Conservation (phyloP, 2,888 invertebrate species). For the Thyatira batis region DNA sequence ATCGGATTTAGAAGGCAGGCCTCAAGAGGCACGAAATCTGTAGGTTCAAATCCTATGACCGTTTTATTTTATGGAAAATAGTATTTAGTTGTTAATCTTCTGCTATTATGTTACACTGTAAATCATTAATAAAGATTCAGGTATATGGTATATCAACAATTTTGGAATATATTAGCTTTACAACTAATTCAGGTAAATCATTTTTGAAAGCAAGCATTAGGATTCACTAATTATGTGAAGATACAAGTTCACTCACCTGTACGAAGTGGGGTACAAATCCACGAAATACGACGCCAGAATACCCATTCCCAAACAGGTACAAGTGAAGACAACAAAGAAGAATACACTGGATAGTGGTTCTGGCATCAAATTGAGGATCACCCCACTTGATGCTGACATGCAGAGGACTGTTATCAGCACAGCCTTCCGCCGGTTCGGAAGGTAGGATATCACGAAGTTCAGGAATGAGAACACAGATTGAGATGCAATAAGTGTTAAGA, state of each 20-base stretch:
- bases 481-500: conserved; percentile 84
- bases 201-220: too few relatives aligned
- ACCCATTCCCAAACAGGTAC: conserved; percentile 72
- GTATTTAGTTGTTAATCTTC: too few relatives aligned
- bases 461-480: conserved; percentile 84
- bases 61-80: too few relatives aligned
- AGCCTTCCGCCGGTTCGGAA: conserved; percentile 78
- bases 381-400: conserved; percentile 80
- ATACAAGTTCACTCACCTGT: conserved; percentile 49
- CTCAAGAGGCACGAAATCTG: too few relatives aligned
- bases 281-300: conserved; percentile 74
- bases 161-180: too few relatives aligned
- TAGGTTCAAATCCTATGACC: too few relatives aligned
- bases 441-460: conserved; percentile 81
- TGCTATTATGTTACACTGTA: too few relatives aligned
- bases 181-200: too few relatives aligned
- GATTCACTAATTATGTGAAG: not conserved
- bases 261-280: conserved; percentile 71
- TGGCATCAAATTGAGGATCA: conserved; percentile 61
- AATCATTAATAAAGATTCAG: too few relatives aligned
- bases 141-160: too few relatives aligned
- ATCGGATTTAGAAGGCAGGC: too few relatives aligned
- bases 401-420: conserved; percentile 73
- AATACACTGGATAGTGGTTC: conserved; percentile 70
- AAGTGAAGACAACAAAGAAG: conserved; percentile 67